A percentile compares a stretch with the other conserved stretches of the same genome.
phyloP scores from a whole-genome alignment of 2,888 invertebrate genomes.

The Scaeva pyrastri region DNA sequence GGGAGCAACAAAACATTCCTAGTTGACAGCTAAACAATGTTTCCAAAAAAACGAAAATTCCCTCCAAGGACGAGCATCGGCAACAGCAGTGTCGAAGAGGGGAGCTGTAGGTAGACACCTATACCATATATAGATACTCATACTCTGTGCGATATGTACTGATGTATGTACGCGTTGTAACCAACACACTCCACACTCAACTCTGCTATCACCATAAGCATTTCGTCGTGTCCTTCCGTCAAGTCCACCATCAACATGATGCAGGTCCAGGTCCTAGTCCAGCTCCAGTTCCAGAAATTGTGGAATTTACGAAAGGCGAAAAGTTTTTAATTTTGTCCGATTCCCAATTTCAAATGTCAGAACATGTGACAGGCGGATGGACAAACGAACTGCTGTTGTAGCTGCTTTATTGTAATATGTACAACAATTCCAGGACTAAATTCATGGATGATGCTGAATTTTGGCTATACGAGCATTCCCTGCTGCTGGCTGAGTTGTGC shows the following conservation, averaged over 20 bases:
- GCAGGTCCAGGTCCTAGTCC: conserved; percentile 49
- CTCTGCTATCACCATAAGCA: conserved; percentile 5
- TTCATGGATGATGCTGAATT: conserved; percentile 34
- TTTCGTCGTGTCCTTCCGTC: conserved; percentile 21
- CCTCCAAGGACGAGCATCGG: conserved; percentile 58
- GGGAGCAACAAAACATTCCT: conserved; percentile 76
- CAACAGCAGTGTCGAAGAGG: not conserved
- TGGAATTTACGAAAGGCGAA: conserved; percentile 75
- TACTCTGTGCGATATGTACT: conserved; percentile 19
- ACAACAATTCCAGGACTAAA: conserved; percentile 30
- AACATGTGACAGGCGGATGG: conserved; percentile 76
- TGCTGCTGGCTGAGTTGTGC: not conserved
- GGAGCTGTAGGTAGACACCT: too few relatives aligned
- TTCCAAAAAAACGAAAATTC: conserved; percentile 74
- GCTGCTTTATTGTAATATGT: conserved; percentile 31
- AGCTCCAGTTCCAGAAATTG: conserved; percentile 62
- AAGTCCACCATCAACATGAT: conserved; percentile 19
- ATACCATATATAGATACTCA: too few relatives aligned
- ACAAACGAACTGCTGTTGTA: conserved; percentile 73
- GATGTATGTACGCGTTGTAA: conserved; percentile 10
- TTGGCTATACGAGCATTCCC: not conserved
- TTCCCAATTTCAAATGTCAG: conserved; percentile 78
- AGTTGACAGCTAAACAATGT: conserved; percentile 79
- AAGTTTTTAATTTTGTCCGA: conserved; percentile 78
- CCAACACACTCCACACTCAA: conserved; percentile 9